Base-by-base conservation (phyloP, 1,140 invertebrate species). In the Macrobrachium nipponense region DNA sequence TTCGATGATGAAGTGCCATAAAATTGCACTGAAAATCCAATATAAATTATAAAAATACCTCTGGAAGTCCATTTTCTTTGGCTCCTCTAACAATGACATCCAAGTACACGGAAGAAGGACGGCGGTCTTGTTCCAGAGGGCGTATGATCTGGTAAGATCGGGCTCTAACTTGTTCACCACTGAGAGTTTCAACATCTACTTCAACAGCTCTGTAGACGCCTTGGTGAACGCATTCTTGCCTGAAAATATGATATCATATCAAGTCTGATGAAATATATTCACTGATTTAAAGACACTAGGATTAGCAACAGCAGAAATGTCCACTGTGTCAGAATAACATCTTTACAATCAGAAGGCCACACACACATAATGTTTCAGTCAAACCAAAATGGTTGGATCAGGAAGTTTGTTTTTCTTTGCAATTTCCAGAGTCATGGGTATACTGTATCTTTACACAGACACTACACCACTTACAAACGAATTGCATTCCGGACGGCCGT, bases 171-270 rank as follows among this genome's bases (percentile, higher is more conserved):
- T 88, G 91, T 59, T 90, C 88, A 5, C 94, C 94, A 80, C 91
- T 90, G 4, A 90, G 89, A 20, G 92, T 93, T 76, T 92, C 87
- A 36, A 96, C 91, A 51, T 93, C 91, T 5, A 96, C 93, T 68
- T 92, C 91, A 87, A 95, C 91, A 44, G 93, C 91, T 90, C 93
- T 93, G 90, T 96, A 97, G 85, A 95, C 92, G 64, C 94, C 93
- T 36, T 93, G 90, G 44, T 93, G 91, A 3, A 96, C 95, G 81
- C 94, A 94, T 93, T 96, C 95, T 92, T 97, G 95, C 82, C 94
- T 95, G 90, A 18, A 92, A 92, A 88, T 81, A 79, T 36, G 58
- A 36, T 51, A 72, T 8, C 8, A 36, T 10, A 43, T 43, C 17
- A 36, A 79, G 10, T 43, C 82, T 27, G 5, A 76, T 36, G 4